Evolutionary conservation across 2,888 invertebrate species (phyloP).

Genomic region (Tetragonula carbonaria): DNA sequence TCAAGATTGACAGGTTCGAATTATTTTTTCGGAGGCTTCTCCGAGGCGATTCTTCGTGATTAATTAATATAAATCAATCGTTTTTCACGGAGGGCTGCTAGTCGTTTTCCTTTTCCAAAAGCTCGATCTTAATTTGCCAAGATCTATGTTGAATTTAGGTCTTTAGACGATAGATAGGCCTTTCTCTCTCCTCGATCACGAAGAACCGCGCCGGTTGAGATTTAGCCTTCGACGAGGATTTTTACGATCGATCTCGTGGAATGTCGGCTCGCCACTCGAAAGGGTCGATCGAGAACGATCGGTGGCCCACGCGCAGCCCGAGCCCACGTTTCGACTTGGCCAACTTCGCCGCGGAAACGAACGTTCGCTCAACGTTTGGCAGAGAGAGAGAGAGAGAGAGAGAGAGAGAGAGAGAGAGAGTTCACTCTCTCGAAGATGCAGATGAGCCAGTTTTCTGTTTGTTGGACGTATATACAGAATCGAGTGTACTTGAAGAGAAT

Average conservation of each 20-base stretch:
- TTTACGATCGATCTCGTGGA: slow-evolving; percentile 66
- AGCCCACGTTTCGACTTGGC: slow-evolving; percentile 48
- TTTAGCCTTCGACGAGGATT: slow-evolving; percentile 63
- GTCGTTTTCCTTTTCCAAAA: too few species aligned
- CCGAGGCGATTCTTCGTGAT: too few species aligned
- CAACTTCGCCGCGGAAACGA: neutral
- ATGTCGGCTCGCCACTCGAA: slow-evolving; percentile 59
- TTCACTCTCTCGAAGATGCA: neutral
- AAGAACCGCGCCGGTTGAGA: slow-evolving; percentile 53
- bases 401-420: neutral
- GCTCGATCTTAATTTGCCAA: too few species aligned
- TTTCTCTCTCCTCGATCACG: slow-evolving; percentile 54
- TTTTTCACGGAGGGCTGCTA: too few species aligned
- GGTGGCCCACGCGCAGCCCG: slow-evolving; percentile 52
- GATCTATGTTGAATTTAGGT: too few species aligned
- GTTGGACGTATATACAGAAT: neutral
- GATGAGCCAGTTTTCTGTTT: neutral
- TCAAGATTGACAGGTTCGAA: too few species aligned
- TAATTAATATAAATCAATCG: too few species aligned
- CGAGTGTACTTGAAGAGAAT: neutral
- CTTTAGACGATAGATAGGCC: slow-evolving; percentile 54
- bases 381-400: too few species aligned
- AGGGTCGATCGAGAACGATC: slow-evolving; percentile 53
- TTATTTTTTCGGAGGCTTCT: too few species aligned
- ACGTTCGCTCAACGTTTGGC: neutral